Evolutionary conservation across 2,888 invertebrate species (phyloP).

Genomic region (Carabus problematicus): DNA sequence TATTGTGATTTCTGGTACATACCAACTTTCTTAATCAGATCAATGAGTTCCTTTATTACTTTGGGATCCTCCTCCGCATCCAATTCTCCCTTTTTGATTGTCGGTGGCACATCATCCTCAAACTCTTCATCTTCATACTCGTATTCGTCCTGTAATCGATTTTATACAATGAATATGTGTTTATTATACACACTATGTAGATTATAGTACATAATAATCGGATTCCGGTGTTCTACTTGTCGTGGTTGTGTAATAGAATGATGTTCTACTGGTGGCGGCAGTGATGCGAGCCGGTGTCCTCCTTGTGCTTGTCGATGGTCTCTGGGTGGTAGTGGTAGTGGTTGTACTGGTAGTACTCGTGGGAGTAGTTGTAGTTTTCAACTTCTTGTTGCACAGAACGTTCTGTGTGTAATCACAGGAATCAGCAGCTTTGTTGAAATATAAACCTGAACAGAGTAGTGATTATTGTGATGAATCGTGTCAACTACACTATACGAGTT

Average conservation of each 20-base stretch:
- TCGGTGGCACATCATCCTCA: slow-evolving; percentile 56
- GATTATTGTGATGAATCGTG: too few relatives aligned
- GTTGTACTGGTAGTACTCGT: slow-evolving; percentile 60
- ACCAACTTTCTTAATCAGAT: slow-evolving; percentile 86
- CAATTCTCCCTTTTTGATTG: slow-evolving; percentile 48
- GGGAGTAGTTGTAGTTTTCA: slow-evolving; percentile 60
- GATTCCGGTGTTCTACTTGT: slow-evolving; percentile 54
- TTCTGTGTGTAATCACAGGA: slow-evolving; percentile 92
- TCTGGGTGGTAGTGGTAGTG: slow-evolving; percentile 56
- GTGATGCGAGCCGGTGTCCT: slow-evolving; percentile 56
- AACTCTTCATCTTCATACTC: slow-evolving; percentile 63
- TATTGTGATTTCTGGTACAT: slow-evolving; percentile 49
- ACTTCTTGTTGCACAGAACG: slow-evolving; percentile 77
- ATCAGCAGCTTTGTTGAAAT: slow-evolving; percentile 90
- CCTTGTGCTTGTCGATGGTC: slow-evolving; percentile 52
- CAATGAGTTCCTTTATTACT: slow-evolving; percentile 83
- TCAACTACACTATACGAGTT: slow-evolving; percentile 14
- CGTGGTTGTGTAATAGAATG: slow-evolving; percentile 54
- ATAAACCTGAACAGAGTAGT: slow-evolving; percentile 71
- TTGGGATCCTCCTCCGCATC: slow-evolving; percentile 74
- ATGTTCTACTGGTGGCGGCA: slow-evolving; percentile 56
- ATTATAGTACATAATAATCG: slow-evolving; percentile 47
- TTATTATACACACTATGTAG: background rate
- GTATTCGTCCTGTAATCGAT: slow-evolving; percentile 58
- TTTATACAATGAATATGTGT: background rate